Evolutionary conservation across 2,797 vertebrate genomes (phyloP).

Genomic region (Eulemur rubriventer): DNA sequence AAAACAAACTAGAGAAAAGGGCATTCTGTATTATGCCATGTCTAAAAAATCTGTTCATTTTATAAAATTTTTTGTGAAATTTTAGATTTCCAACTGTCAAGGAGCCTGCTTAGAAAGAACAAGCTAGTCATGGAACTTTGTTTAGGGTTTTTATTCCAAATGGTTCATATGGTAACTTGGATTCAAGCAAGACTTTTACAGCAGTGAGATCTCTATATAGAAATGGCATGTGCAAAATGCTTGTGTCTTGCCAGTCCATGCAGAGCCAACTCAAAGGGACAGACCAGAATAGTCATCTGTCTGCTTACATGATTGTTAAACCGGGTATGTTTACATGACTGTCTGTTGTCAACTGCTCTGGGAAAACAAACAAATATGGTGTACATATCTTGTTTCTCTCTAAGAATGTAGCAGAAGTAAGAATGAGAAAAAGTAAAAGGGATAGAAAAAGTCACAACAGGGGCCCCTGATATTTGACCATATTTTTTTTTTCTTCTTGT

Average conservation of each 20-base stretch:
- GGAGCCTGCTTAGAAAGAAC: not conserved
- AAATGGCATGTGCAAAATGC: slow-evolving; percentile 52
- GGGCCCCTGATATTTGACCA: not conserved
- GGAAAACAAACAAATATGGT: slow-evolving; percentile 57
- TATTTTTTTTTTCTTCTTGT: not conserved
- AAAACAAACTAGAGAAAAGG: not conserved
- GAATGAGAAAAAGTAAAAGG: not conserved
- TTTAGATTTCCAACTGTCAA: slow-evolving; percentile 10
- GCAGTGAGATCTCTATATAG: slow-evolving; percentile 52
- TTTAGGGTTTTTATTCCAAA: slow-evolving; percentile 60
- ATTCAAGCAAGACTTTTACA: slow-evolving; percentile 48
- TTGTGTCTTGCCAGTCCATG: slow-evolving; percentile 1
- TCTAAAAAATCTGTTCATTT: slow-evolving; percentile 37
- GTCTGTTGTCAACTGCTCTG: slow-evolving; percentile 51
- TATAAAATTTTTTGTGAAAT: not conserved
- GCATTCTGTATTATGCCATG: not conserved
- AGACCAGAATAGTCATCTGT: slow-evolving; percentile 11
- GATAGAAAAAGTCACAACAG: not conserved
- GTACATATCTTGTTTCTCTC: slow-evolving; percentile 32
- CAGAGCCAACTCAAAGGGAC: slow-evolving; percentile 38
- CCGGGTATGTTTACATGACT: slow-evolving; percentile 36
- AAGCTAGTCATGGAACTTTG: not conserved
- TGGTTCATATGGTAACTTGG: slow-evolving; percentile 64
- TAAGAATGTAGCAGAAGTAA: not conserved
- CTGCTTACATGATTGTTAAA: slow-evolving; percentile 17